Conservation (phyloP, 2,113 vertebrate species). For the Uropsilus gracilis region DNA sequence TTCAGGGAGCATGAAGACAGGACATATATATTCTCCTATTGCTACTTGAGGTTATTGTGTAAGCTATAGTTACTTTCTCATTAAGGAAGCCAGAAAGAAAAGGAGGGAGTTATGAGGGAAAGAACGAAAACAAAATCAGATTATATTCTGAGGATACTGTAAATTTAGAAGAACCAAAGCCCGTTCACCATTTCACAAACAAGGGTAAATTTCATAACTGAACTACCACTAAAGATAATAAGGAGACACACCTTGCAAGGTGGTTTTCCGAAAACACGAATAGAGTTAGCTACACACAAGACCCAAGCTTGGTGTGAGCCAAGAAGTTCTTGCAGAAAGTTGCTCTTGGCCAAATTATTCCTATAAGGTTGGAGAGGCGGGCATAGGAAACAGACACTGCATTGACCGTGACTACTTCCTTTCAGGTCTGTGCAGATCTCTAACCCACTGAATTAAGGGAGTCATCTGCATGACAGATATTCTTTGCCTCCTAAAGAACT, state of each 20-base stretch:
- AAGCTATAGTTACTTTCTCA: not conserved
- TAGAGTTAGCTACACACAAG: not conserved
- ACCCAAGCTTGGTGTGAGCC: not conserved
- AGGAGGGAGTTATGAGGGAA: too few species aligned
- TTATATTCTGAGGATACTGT: not conserved
- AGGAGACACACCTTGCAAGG: not conserved
- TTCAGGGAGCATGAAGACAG: not conserved
- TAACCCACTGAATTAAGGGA: not conserved
- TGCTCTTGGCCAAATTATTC: not conserved
- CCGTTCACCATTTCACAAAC: not conserved
- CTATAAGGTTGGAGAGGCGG: not conserved
- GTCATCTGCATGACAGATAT: not conserved
- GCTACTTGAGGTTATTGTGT: not conserved
- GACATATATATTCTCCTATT: not conserved
- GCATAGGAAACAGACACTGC: not conserved
- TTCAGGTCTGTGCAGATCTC: not conserved
- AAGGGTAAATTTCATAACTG: not conserved
- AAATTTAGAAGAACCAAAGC: not conserved
- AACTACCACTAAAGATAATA: not conserved
- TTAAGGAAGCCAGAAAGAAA: not conserved
- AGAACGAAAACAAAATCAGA: not conserved
- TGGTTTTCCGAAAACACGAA: not conserved
- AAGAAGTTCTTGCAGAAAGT: not conserved
- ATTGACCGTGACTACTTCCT: not conserved
- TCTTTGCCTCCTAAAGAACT: not conserved